Conservation (phyloP, 2,888 invertebrate species). For the Fragum sueziense region DNA sequence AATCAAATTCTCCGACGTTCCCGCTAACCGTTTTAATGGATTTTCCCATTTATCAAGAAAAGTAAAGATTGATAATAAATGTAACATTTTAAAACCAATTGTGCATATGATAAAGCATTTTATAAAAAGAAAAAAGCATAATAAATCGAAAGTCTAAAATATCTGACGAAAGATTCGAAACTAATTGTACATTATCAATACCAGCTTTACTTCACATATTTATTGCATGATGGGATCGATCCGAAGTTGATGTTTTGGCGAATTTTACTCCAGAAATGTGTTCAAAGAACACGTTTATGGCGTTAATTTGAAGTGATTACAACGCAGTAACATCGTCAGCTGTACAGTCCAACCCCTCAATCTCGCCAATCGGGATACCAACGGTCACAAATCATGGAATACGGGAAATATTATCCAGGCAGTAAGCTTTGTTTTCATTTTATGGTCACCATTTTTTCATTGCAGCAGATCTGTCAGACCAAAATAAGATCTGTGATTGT, state of each 20-base stretch:
- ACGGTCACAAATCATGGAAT: slow-evolving; percentile 43
- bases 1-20: slow-evolving; percentile 46
- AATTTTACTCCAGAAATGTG: slow-evolving; percentile 5
- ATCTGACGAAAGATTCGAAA: too few species aligned
- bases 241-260: slow-evolving; percentile 61
- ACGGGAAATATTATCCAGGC: slow-evolving; percentile 52
- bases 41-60: not conserved
- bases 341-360: not conserved
- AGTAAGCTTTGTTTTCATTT: slow-evolving; percentile 55
- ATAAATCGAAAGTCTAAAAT: too few species aligned
- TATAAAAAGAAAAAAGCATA: too few species aligned
- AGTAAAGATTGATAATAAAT: not conserved
- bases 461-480: too few species aligned
- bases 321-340: not conserved
- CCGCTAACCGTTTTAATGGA: slow-evolving; percentile 6
- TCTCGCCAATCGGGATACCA: not conserved
- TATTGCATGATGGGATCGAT: slow-evolving; percentile 70
- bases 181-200: not conserved
- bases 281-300: slow-evolving; percentile 4
- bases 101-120: not conserved
- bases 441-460: slow-evolving; percentile 25
- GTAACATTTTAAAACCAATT: not conserved
- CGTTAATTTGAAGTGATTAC: slow-evolving; percentile 18
- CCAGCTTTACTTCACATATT: slow-evolving; percentile 42
- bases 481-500: too few species aligned